Base-by-base conservation (phyloP, 2,797 vertebrate species). In the Xerus rutilus region DNA sequence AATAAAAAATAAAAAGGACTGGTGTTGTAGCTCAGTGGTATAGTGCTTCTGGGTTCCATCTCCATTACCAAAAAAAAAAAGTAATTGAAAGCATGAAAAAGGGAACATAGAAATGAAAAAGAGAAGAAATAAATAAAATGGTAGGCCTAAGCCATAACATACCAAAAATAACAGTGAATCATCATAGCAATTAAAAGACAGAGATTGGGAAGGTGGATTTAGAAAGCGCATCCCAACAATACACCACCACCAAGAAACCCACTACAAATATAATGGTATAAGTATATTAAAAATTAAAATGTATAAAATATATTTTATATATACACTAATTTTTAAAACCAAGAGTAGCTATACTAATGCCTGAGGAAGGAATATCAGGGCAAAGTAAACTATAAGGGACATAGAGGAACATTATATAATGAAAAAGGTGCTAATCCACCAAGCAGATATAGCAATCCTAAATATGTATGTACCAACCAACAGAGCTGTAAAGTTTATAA, bases 121-220 rank as follows among this genome's bases (percentile, higher is more conserved):
- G 13, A 81, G 30, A 76, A 88, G 86, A 91, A 85, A 67, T 73
- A 94, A 62, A 62, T 25, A 28, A 28, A 83, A 69, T 87, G 4
- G 14, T 18, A 35, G 28, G 76, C 28, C 67, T 74, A 74, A 94
- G 25, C 20, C 39, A 78, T 67, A 49, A 81, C 15, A 69, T 45
- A 81, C 76, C 25, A 92, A 92, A 76, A 69, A 86, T 86, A 47
- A 86, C 23, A 81, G 73, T 73, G 72, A 79, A 62, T 62, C 59
- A 91, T 64, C 39, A 91, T 17, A 86, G 4, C 23, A 69, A 70
- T 45, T 83, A 92, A 82, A 91, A 95, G 57, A 89, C 39, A 62
- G 25, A 74, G 72, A 47, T 43, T 70, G 15, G 15, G 39, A 59
- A 32, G 54, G 39, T 43, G 20, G 10, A 76, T 87, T 90, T 25